These are phyloP conservation scores for Accipiter cooperii DNA, from an alignment of 2,113 vertebrate species.

Conservation along the genomic window DNA sequence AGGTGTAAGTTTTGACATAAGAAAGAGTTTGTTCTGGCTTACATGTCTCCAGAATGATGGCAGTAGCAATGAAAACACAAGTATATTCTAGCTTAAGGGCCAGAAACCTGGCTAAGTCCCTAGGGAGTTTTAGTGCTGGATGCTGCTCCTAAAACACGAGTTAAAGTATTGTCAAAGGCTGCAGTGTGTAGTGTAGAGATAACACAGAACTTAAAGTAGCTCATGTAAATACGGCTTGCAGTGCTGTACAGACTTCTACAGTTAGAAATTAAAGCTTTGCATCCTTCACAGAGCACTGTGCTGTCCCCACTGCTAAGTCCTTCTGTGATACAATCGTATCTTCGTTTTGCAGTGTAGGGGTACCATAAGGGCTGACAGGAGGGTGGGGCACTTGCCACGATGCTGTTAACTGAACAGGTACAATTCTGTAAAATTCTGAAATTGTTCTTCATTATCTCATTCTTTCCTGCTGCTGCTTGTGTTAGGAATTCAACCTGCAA, in stretches of 20 bases:
- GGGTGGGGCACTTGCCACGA: not conserved
- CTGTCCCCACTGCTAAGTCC: not conserved
- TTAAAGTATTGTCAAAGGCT: not conserved
- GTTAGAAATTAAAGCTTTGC: not conserved
- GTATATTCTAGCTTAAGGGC: not conserved
- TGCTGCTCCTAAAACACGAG: not conserved
- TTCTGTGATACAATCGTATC: not conserved
- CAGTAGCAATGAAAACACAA: not conserved
- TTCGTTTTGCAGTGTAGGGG: not conserved
- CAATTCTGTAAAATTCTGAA: not conserved
- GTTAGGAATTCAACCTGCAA: not conserved
- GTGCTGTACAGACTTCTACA: not conserved
- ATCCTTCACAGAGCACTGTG: not conserved
- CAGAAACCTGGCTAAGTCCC: not conserved
- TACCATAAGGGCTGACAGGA: not conserved
- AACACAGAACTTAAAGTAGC: not conserved
- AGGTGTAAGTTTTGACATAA: not conserved
- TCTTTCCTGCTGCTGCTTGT: not conserved
- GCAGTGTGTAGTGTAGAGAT: not conserved
- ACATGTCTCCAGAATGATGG: rapidly evolving
- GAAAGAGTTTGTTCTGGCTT: not conserved
- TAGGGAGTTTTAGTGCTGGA: not conserved
- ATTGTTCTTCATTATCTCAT: not conserved
- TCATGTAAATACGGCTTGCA: not conserved
- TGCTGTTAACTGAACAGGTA: not conserved